Evolutionary conservation across 2,113 vertebrate genomes (phyloP).

Genomic region (Brachionichthys hirsutus): DNA sequence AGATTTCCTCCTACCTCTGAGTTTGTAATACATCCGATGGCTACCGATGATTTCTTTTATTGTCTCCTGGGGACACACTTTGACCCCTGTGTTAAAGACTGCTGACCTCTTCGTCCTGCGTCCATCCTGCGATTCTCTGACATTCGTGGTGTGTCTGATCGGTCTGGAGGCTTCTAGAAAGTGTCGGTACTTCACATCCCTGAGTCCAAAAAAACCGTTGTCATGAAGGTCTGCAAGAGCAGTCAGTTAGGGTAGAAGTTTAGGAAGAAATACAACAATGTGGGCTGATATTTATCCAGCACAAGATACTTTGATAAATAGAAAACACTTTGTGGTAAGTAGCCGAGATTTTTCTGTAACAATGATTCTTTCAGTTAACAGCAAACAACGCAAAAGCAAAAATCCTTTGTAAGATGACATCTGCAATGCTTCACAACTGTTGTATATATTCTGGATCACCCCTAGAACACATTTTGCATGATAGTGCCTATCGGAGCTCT

Average conservation of each 20-base stretch:
- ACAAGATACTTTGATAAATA: neutral
- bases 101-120: slow-evolving; percentile 84
- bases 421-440: no score
- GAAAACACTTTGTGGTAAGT: neutral
- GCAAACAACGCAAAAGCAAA: no score
- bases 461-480: no score
- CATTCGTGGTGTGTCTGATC: slow-evolving; percentile 72
- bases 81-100: slow-evolving; percentile 82
- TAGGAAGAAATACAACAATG: neutral
- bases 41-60: slow-evolving; percentile 85
- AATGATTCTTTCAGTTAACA: no score
- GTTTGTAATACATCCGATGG: slow-evolving; percentile 89
- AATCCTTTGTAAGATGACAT: no score
- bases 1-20: slow-evolving; percentile 82
- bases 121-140: slow-evolving; percentile 74
- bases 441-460: no score
- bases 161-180: slow-evolving; percentile 74
- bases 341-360: no score
- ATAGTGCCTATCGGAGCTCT: no score
- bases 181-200: slow-evolving; percentile 78
- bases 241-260: slow-evolving; percentile 10
- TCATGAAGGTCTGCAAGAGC: slow-evolving; percentile 77
- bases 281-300: neutral
- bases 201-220: slow-evolving; percentile 75
- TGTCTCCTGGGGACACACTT: slow-evolving; percentile 89